Conservation (phyloP, 2,113 vertebrate genomes). For the Antigone vipio region DNA sequence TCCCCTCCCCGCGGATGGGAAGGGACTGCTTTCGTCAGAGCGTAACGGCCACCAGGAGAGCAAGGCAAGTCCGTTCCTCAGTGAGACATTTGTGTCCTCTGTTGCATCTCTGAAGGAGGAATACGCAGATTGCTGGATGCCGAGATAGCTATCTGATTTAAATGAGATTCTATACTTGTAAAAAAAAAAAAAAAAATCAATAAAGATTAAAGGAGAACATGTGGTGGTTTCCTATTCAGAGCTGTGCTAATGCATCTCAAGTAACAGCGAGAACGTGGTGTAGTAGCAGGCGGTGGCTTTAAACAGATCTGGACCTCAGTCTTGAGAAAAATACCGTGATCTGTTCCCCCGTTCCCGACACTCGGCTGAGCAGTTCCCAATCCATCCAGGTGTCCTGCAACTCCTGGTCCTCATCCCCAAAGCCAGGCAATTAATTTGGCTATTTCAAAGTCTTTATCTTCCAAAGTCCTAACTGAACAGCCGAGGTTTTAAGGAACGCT, state of each 20-base stretch:
- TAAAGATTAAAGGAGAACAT: slow-evolving; percentile 24
- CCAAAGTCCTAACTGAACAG: neutral
- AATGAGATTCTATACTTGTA: slow-evolving; percentile 56
- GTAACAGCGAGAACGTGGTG: neutral
- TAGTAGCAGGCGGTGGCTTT: neutral
- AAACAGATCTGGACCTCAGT: neutral
- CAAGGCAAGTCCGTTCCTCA: neutral
- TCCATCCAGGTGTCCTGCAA: neutral
- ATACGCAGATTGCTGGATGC: neutral
- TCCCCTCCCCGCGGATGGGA: neutral
- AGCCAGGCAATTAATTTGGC: neutral
- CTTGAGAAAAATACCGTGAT: neutral
- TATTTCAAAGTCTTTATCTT: neutral
- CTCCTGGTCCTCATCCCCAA: neutral
- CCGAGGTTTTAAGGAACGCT: neutral
- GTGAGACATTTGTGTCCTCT: neutral
- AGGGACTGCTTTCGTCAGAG: neutral
- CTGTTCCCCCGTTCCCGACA: neutral
- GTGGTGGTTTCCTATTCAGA: slow-evolving; percentile 6
- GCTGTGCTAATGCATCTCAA: neutral
- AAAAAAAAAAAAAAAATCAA: slow-evolving; percentile 9
- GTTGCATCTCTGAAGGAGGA: neutral
- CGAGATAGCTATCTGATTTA: slow-evolving; percentile 12
- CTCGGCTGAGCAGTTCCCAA: fast-evolving
- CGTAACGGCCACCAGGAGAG: neutral